phyloP scores from a whole-genome alignment of 2,797 vertebrate genomes.

The Gambusia yucatana region DNA sequence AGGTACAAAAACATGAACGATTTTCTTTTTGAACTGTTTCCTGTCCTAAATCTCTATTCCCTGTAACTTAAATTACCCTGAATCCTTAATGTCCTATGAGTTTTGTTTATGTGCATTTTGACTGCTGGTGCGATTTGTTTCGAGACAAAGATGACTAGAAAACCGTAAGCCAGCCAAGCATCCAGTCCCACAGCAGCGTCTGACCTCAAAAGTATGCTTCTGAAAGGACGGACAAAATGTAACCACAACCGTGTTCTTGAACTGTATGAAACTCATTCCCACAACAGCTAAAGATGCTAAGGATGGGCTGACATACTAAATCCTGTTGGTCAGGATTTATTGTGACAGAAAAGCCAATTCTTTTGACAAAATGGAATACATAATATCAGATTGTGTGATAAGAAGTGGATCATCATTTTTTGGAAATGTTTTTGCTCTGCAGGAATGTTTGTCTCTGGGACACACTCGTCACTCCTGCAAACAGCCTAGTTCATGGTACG shows the following conservation, averaged over 20 bases:
- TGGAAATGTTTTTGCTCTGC: conserved; percentile 36
- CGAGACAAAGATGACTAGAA: not conserved
- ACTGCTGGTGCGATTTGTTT: not conserved
- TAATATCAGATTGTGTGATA: conserved; percentile 4
- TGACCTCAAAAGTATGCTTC: not conserved
- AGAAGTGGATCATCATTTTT: conserved; percentile 21
- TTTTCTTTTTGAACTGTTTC: not conserved
- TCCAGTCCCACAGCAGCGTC: not conserved
- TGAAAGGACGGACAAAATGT: not conserved
- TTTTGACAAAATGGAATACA: not conserved
- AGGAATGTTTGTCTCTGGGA: conserved; percentile 99
- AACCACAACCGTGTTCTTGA: too few species aligned
- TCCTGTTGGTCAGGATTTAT: not conserved
- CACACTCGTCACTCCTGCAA: conserved; percentile 90
- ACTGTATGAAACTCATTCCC: not conserved
- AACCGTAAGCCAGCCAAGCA: not conserved
- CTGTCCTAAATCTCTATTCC: not conserved
- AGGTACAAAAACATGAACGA: conserved; percentile 76
- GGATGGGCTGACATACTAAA: not conserved
- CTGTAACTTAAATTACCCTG: not conserved
- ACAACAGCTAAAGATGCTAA: not conserved
- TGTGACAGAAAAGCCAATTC: not conserved
- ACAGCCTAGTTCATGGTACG: conserved; percentile 94
- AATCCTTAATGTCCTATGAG: not conserved
- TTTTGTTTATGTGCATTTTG: not conserved